phyloP scores from a whole-genome alignment of 2,797 vertebrate species.

The Echeneis naucrates region DNA sequence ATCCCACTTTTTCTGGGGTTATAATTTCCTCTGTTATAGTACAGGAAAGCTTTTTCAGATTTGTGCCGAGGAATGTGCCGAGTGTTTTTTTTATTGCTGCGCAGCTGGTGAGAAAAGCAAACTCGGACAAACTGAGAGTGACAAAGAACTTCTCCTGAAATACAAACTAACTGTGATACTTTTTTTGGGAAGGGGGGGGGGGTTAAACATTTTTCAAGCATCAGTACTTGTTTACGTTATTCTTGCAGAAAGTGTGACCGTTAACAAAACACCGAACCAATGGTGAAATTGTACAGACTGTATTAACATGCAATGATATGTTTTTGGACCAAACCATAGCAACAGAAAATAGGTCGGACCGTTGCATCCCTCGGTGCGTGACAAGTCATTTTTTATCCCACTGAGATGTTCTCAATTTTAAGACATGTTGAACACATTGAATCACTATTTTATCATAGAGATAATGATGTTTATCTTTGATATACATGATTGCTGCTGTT shows the following conservation, averaged over 20 bases:
- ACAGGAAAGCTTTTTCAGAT: constrained; percentile 25
- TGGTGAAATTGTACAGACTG: constrained; percentile 56
- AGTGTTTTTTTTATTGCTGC: constrained; percentile 20
- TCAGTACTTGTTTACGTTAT: constrained; percentile 72
- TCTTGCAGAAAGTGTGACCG: constrained; percentile 37
- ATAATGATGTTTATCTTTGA: constrained; percentile 18
- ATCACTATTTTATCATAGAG: constrained; percentile 38
- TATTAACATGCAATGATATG: constrained; percentile 46
- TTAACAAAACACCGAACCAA: not conserved
- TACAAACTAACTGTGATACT: not conserved
- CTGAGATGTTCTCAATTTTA: constrained; percentile 43
- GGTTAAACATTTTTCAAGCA: constrained; percentile 52
- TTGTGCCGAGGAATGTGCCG: constrained; percentile 19
- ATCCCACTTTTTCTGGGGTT: not conserved
- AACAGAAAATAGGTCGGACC: constrained; percentile 39
- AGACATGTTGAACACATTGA: constrained; percentile 30
- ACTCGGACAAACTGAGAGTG: constrained; percentile 18
- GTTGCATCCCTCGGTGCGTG: constrained; percentile 53
- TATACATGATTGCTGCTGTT: constrained; percentile 6
- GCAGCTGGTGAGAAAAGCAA: constrained; percentile 40
- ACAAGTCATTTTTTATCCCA: constrained; percentile 33
- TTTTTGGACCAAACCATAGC: constrained; percentile 77
- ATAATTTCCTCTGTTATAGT: not conserved
- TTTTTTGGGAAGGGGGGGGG: no score
- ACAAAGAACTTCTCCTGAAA: constrained; percentile 16